A percentile compares a stretch with the other conserved stretches of the same genome.
Evolutionary conservation across 23 tunicate genomes (phyloP).

Genomic region (Oikopleura vanhoeffeni): DNA sequence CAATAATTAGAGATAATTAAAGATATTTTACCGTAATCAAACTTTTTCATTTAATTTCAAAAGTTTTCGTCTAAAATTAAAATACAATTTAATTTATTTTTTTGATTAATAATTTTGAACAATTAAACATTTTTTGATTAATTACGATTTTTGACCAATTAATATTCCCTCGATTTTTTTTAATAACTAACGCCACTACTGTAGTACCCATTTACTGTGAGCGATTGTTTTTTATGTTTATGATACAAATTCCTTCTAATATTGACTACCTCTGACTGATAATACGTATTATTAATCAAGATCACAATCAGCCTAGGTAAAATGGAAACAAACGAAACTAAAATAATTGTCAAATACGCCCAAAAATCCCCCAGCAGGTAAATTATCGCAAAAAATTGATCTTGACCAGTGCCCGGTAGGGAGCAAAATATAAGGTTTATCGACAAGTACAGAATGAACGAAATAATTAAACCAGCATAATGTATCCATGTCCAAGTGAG

Average conservation of each 20-base stretch:
- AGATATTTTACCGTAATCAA: too few species aligned
- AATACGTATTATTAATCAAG: background rate
- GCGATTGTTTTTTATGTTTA: background rate
- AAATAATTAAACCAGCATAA: background rate
- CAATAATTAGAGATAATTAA: too few species aligned
- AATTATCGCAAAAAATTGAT: background rate
- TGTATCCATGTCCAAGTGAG: conserved; percentile 61
- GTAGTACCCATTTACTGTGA: background rate
- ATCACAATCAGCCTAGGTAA: background rate
- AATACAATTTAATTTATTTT: too few species aligned
- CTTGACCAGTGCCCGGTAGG: background rate
- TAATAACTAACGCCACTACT: too few species aligned
- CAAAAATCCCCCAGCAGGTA: background rate
- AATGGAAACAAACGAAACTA: background rate
- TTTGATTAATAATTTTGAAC: too few species aligned
- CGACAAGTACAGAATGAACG: background rate
- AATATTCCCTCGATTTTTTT: too few species aligned
- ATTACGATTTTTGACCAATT: too few species aligned
- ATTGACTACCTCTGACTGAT: background rate
- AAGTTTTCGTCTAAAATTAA: too few species aligned
- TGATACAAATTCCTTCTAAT: background rate
- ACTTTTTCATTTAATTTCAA: too few species aligned
- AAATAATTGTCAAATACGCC: background rate
- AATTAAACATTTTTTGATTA: too few species aligned
- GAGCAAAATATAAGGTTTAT: background rate